phyloP scores from a whole-genome alignment of 2,888 invertebrate genomes.

The Thera obeliscata region DNA sequence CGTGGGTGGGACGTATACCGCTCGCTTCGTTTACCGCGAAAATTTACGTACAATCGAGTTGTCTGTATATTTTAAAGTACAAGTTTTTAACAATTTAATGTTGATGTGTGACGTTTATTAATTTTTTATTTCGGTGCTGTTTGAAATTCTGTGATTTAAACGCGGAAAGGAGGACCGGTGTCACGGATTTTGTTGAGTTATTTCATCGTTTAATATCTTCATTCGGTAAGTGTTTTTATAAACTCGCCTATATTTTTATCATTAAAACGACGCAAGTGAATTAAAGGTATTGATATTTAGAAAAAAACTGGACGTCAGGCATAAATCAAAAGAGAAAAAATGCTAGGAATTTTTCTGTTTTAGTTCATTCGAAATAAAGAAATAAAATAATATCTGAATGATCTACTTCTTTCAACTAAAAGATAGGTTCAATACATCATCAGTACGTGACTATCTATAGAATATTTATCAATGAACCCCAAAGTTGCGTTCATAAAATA shows the following conservation, averaged over 20 bases:
- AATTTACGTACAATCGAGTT: conserved; percentile 65
- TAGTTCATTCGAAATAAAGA: no score
- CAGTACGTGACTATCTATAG: conserved; percentile 32
- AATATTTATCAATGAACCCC: conserved; percentile 58
- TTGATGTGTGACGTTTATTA: conserved; percentile 64
- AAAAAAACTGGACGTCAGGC: no score
- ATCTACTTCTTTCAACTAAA: no score
- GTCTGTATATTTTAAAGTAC: conserved; percentile 34
- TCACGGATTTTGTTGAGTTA: conserved; percentile 51
- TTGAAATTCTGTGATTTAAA: conserved; percentile 56
- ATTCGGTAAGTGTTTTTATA: conserved; percentile 39
- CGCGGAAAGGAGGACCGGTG: conserved; percentile 38
- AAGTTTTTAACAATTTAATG: conserved; percentile 43
- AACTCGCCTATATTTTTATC: not conserved
- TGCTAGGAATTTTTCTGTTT: no score
- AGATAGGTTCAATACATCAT: conserved; percentile 6
- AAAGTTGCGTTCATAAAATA: conserved; percentile 61
- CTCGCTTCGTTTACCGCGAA: conserved; percentile 73
- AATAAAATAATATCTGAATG: no score
- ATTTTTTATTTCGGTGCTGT: conserved; percentile 58
- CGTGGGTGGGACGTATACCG: conserved; percentile 64
- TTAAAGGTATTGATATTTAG: not conserved
- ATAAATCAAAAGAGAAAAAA: not conserved
- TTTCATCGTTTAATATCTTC: conserved; percentile 29
- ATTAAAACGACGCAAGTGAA: not conserved